Evolutionary conservation across 2,113 vertebrate species (phyloP).

Genomic region (Notiomystis cincta): DNA sequence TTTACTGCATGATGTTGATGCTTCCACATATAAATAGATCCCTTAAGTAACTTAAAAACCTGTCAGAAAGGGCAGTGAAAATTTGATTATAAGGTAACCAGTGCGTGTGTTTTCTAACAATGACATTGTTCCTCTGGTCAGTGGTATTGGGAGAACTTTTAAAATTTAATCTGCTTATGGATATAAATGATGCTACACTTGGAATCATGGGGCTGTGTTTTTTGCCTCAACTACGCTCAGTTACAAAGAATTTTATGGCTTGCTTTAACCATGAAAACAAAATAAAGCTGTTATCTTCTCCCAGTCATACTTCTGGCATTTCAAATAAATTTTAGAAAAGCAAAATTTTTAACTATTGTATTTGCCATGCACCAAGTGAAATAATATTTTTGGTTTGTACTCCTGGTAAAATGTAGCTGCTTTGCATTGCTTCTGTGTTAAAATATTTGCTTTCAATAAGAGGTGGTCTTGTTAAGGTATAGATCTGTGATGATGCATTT

Average conservation of each 20-base stretch:
- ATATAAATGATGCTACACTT: slow-evolving; percentile 35
- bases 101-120: slow-evolving; percentile 37
- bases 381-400: background rate
- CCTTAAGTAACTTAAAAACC: slow-evolving; percentile 86
- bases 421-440: background rate
- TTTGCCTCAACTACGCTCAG: background rate
- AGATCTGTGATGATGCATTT: background rate
- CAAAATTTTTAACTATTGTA: background rate
- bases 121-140: slow-evolving; percentile 57
- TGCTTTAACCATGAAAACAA: slow-evolving; percentile 55
- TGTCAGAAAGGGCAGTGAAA: slow-evolving; percentile 84
- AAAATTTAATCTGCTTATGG: slow-evolving; percentile 13
- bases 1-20: slow-evolving; percentile 91
- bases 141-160: slow-evolving; percentile 16
- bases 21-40: slow-evolving; percentile 84
- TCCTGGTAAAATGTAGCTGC: background rate
- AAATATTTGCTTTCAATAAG: background rate
- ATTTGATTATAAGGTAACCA: slow-evolving; percentile 83
- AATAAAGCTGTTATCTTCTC: slow-evolving; percentile 59
- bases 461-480: background rate
- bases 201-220: background rate
- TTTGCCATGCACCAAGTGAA: background rate
- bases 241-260: slow-evolving; percentile 47
- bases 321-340: background rate
- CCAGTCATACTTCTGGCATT: background rate